phyloP scores from a whole-genome alignment of 2,797 vertebrate species.

The Eulemur mongoz region DNA sequence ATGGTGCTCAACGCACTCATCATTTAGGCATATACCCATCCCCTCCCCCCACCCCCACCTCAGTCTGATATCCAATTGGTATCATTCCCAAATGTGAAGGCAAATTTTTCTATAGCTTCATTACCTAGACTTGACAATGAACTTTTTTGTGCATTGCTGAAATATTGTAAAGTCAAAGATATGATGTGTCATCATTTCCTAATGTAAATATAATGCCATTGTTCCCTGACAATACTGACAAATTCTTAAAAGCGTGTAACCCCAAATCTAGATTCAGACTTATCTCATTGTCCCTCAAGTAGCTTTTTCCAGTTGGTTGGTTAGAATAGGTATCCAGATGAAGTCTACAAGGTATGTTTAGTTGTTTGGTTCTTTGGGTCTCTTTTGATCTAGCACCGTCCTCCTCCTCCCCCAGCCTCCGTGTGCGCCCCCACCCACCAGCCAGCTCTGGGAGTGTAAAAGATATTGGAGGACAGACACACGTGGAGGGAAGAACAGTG shows the following conservation, averaged over 20 bases:
- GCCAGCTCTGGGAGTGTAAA: background rate
- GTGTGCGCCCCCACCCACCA: rapidly evolving
- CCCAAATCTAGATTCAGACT: background rate
- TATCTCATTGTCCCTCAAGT: background rate
- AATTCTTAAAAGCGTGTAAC: background rate
- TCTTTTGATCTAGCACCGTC: background rate
- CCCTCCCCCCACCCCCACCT: no score
- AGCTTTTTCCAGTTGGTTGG: background rate
- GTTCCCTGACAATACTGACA: background rate
- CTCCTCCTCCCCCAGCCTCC: background rate
- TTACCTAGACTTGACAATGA: background rate
- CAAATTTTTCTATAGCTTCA: background rate
- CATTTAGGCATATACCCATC: no score
- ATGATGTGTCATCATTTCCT: background rate
- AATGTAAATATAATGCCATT: background rate
- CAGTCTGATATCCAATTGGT: no score
- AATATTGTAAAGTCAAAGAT: background rate
- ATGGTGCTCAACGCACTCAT: no score
- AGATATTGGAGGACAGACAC: background rate
- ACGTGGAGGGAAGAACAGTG: background rate
- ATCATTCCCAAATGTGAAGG: background rate
- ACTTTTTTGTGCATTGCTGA: constrained; percentile 9
- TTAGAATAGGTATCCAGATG: background rate
- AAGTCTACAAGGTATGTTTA: background rate
- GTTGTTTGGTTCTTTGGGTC: background rate